These are phyloP conservation scores for Yponomeuta malinellus DNA, from an alignment of 2,888 invertebrate genomes.

Conservation along the genomic window DNA sequence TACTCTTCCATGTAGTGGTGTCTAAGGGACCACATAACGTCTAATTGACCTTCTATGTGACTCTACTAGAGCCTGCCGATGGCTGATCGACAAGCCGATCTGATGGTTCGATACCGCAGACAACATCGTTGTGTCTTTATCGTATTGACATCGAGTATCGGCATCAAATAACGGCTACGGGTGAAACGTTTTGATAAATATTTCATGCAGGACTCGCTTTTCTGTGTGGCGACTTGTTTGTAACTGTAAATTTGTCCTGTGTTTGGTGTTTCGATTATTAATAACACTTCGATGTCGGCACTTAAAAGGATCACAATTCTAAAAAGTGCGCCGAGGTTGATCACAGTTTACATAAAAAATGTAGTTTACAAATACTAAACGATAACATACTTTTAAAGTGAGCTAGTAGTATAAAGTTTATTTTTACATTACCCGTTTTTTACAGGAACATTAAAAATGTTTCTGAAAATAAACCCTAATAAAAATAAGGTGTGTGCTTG, in stretches of 20 bases:
- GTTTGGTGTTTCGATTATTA: background rate
- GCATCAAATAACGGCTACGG: background rate
- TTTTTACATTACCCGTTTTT: no score
- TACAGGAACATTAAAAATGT: no score
- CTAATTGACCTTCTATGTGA: background rate
- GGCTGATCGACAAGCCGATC: background rate
- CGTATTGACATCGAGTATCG: background rate
- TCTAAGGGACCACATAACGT: no score
- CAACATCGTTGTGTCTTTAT: background rate
- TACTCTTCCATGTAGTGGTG: no score
- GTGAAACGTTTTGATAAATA: background rate
- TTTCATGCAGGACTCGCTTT: background rate
- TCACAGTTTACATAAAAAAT: no score
- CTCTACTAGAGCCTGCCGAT: background rate
- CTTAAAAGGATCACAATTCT: no score
- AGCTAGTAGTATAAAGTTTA: no score
- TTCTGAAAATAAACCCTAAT: no score
- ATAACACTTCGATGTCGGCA: background rate
- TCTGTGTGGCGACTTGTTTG: background rate
- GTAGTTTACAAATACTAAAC: no score
- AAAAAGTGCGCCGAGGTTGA: no score
- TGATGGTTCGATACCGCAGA: background rate
- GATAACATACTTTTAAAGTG: no score
- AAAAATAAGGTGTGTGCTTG: no score
- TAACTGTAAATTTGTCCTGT: background rate